Percentiles rank a stretch among this genome's conserved stretches.
These are phyloP conservation scores for Sturnira hondurensis DNA, from an alignment of 2,113 vertebrate species.

Conservation along the genomic window DNA sequence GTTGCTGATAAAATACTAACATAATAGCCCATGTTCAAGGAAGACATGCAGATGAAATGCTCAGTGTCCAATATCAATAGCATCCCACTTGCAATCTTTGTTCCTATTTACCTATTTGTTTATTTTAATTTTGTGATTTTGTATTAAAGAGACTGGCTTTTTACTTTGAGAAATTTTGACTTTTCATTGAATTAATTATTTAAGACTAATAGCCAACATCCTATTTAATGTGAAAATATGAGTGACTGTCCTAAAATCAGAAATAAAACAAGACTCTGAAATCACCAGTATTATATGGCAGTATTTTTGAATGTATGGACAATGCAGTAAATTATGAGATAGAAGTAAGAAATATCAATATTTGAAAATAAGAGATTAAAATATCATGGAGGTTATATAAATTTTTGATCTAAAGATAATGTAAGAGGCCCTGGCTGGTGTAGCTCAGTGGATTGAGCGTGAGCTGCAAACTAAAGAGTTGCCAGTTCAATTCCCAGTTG, in stretches of 20 bases:
- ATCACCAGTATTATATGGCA: background rate
- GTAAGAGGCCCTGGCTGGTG: too few relatives aligned
- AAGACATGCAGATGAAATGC: constrained; percentile 46
- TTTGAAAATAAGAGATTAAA: background rate
- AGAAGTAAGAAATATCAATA: background rate
- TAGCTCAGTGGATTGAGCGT: too few relatives aligned
- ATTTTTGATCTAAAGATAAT: background rate
- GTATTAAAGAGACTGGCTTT: background rate
- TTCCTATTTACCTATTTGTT: background rate
- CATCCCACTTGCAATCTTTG: background rate
- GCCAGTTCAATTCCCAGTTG: too few relatives aligned
- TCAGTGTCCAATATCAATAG: background rate
- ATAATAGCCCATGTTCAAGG: background rate
- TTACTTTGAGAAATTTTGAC: background rate
- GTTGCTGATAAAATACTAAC: background rate
- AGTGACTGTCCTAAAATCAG: background rate
- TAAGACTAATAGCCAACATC: background rate
- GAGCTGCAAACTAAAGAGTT: too few relatives aligned
- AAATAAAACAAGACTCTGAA: background rate
- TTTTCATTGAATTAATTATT: background rate
- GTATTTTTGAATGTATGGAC: background rate
- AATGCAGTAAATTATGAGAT: background rate
- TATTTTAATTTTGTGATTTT: background rate
- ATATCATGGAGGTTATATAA: background rate
- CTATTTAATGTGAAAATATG: background rate